A percentile compares a stretch with the other conserved stretches of the same genome.
phyloP scores from a whole-genome alignment of 2,888 invertebrate genomes.

The Corbicula japonica region DNA sequence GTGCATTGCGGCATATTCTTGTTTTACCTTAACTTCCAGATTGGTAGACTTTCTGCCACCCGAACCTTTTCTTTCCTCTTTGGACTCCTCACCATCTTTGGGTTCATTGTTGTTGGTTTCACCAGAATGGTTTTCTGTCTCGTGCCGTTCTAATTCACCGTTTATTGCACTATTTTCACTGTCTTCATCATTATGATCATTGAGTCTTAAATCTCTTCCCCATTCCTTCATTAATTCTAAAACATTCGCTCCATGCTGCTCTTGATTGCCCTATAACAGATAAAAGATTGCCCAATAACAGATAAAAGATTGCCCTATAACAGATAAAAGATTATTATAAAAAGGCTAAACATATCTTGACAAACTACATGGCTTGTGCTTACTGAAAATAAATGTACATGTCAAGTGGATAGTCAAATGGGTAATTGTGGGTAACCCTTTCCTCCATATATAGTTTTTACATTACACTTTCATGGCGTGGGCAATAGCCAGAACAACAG shows the following conservation, averaged over 20 bases:
- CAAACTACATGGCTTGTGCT: too few species aligned
- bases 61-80: conserved; percentile 64
- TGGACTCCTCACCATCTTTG: conserved; percentile 6
- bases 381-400: too few species aligned
- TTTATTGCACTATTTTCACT: conserved; percentile 75
- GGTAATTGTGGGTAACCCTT: too few species aligned
- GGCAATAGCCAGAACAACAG: too few species aligned
- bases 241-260: conserved; percentile 74
- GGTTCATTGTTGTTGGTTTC: conserved; percentile 40
- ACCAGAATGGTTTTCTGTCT: conserved; percentile 12
- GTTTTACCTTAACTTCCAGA: too few species aligned
- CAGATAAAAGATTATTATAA: too few species aligned
- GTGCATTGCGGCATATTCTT: too few species aligned
- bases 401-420: too few species aligned
- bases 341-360: too few species aligned
- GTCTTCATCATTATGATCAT: conserved; percentile 46
- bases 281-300: not conserved
- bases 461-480: too few species aligned
- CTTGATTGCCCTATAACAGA: conserved; percentile 55
- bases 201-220: conserved; percentile 69
- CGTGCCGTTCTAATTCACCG: conserved; percentile 48
- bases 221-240: conserved; percentile 82
- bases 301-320: too few species aligned
- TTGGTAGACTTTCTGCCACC: conserved; percentile 69
- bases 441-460: too few species aligned